Conservation (phyloP, 1,140 invertebrate genomes). For the Chymomyza costata region DNA sequence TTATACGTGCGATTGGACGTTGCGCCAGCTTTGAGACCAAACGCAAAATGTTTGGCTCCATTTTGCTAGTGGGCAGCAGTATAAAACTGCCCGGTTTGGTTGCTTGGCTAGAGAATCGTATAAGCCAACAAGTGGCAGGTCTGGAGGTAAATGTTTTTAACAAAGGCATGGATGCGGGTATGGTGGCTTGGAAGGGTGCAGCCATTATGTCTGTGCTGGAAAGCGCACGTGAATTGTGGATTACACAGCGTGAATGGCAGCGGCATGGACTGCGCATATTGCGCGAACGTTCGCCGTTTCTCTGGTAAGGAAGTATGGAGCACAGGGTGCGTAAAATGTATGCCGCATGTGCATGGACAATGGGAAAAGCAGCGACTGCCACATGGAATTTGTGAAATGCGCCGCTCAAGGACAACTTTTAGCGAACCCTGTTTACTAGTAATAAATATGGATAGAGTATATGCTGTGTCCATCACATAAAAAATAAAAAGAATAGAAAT, state of each 20-base stretch:
- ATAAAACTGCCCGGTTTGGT: constrained; percentile 91
- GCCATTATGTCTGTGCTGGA: constrained; percentile 94
- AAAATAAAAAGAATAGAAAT: too few relatives aligned
- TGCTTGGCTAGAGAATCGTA: constrained; percentile 91
- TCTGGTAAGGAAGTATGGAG: too few relatives aligned
- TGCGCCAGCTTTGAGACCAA: constrained; percentile 92
- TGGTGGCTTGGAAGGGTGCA: constrained; percentile 95
- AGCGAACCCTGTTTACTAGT: too few relatives aligned
- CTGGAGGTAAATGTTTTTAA: constrained; percentile 73
- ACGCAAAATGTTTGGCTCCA: constrained; percentile 95
- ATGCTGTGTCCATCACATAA: too few relatives aligned
- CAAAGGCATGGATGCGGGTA: constrained; percentile 92
- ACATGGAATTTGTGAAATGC: too few relatives aligned
- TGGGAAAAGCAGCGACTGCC: too few relatives aligned
- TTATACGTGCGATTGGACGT: constrained; percentile 93
- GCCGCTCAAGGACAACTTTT: too few relatives aligned
- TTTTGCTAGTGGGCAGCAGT: constrained; percentile 93
- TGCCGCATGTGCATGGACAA: too few relatives aligned
- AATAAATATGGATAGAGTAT: too few relatives aligned
- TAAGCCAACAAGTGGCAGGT: constrained; percentile 78
- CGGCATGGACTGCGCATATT: constrained; percentile 89
- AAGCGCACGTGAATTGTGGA: constrained; percentile 95
- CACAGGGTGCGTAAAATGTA: too few relatives aligned
- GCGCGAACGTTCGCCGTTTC: constrained; percentile 90
- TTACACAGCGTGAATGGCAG: constrained; percentile 89